Evolutionary conservation across 2,888 invertebrate genomes (phyloP), one percentile per base, ranked within the genome.

Genomic region (Mantis religiosa): DNA sequence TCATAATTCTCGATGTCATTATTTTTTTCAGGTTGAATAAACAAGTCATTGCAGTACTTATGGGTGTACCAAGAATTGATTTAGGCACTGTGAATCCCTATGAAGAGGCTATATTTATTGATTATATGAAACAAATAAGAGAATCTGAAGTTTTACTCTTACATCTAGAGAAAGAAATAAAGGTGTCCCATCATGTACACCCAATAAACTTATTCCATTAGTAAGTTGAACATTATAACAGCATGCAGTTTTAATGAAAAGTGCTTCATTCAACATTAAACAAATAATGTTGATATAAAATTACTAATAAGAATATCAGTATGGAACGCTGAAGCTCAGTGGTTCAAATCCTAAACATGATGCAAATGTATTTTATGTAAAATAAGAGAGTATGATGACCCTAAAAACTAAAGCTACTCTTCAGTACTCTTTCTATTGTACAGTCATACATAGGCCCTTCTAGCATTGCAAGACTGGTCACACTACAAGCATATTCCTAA

Each of bases 31-130:
- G 96, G 87, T 92, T 95, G 47, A 91, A 92, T 27, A 92, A 92
- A n/a, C 94, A 95, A 91, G 96, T 95, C 90, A 93, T 96, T 12
- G 93, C 94, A 3, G 96, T 95, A 8, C 92, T 97, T 15, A 92
- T 97, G 84, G 97, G 97, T n/a, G 95, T 95, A 28, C 95, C 96
- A 27, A 95, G 95, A 91, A 94, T 95, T 0, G 93, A 96, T 90
- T 93, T 94, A 82, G 93, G 94, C 86, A 93, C 95, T 8, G 93
- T 94, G 90, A 96, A 97, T 83, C 95, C 96, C 7, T 95, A 96
- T 92, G 97, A 97, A 92, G 96, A 97, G 93, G 94, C 95, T n/a
- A 93, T 94, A 54, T 93, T 94, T 89, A 94, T 97, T 6, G 94
- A 96, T 90, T 94, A 94, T 54, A 94, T 95, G 8, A 94, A 94